phyloP scores from a whole-genome alignment of 2,113 vertebrate species.

The Salvator merianae region DNA sequence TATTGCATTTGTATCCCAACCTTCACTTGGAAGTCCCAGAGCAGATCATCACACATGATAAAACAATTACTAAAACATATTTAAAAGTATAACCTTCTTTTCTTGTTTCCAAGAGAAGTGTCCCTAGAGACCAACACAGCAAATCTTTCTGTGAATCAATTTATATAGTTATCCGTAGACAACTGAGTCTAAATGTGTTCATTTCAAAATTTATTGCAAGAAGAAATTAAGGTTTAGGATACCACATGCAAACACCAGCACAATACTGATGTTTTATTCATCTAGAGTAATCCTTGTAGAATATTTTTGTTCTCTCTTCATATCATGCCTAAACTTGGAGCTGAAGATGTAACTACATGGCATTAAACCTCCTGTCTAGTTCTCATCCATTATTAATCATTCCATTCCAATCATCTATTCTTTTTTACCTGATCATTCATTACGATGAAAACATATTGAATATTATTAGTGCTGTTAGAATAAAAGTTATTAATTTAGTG shows the following conservation, averaged over 20 bases:
- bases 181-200: not conserved
- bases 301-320: not conserved
- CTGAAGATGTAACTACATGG: not conserved
- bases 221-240: not conserved
- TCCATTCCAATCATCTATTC: not conserved
- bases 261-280: not conserved
- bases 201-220: not conserved
- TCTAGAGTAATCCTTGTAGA: not conserved
- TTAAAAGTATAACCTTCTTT: too few species aligned
- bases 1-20: too few species aligned
- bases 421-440: not conserved
- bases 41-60: too few species aligned
- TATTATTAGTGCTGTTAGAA: not conserved
- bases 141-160: not conserved
- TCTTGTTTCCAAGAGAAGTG: not conserved
- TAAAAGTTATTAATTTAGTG: not conserved
- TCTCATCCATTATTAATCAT: not conserved
- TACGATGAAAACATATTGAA: not conserved
- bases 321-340: not conserved
- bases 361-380: not conserved
- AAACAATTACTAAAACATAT: too few species aligned
- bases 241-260: not conserved
- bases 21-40: too few species aligned
- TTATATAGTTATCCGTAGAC: not conserved
- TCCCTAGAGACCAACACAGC: not conserved